Percentiles rank a stretch among this genome's conserved stretches.
These are phyloP conservation scores for Pteromalus puparum DNA, from an alignment of 1,140 invertebrate species.

Conservation along the genomic window DNA sequence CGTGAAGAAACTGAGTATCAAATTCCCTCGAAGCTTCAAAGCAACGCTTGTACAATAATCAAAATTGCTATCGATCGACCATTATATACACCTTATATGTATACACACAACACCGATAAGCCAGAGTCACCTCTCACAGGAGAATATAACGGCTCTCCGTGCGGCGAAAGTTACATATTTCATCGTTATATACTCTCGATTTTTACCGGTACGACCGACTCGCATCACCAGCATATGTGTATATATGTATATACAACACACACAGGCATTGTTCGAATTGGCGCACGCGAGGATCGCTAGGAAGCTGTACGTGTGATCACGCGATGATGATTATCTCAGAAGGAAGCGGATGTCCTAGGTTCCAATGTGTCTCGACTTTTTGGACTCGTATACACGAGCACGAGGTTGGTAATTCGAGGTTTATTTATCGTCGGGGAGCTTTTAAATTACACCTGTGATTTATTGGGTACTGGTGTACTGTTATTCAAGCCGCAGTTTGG, in stretches of 20 bases:
- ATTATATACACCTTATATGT: neutral
- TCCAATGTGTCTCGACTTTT: neutral
- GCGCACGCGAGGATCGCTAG: neutral
- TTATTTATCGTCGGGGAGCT: neutral
- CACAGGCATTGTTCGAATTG: neutral
- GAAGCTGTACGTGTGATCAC: neutral
- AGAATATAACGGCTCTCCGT: neutral
- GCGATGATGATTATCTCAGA: neutral
- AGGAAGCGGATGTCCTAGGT: neutral
- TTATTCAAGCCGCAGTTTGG: neutral
- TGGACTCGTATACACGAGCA: neutral
- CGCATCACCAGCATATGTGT: neutral
- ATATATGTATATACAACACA: neutral
- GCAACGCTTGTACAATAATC: neutral
- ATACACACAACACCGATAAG: neutral
- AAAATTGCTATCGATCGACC: neutral
- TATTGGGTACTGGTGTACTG: neutral
- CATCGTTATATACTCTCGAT: slow-evolving; percentile 54
- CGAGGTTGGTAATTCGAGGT: neutral
- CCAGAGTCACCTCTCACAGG: neutral
- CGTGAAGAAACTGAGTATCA: neutral
- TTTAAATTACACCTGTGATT: neutral
- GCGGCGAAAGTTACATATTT: slow-evolving; percentile 30
- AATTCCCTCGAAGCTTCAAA: too few relatives aligned
- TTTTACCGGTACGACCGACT: neutral